Base-by-base conservation (phyloP, 1,140 invertebrate genomes). In the Grapholita molesta region DNA sequence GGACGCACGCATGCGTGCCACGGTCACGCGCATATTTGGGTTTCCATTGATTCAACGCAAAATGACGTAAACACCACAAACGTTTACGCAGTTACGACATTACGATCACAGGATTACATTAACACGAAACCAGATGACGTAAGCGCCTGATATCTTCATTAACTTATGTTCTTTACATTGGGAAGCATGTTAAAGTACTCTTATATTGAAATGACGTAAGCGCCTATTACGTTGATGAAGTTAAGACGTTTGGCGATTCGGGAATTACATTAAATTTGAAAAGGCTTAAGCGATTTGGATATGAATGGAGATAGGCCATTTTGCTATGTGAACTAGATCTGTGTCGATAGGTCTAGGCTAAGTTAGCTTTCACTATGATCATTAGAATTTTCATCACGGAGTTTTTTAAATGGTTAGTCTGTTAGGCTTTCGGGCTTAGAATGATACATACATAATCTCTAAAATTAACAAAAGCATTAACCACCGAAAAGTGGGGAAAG, bases 371-470 rank as follows among this genome's bases (percentile, higher is more conserved):
- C 38, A 42, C 38, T 42, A 4, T 11, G 11, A 32, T 42, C n/a
- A 42, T 12, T 42, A 15, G 38, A 35, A 35, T 42, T 42, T 42
- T 15, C n/a, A 42, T n/a, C 12, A 15, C 35, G 9, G n/a, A 11
- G 3, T 3, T 15, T 42, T n/a, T 42, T 15, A 15, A 42, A 18
- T 12, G 5, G 35, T 3, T 33, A 9, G 6, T 33, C 3, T 11
- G 6, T 6, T 12, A n/a, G 33, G 18, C 71, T 21, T 66, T 28
- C 5, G 28, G 28, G 66, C 69, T 73, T 64, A 93, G 5, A 98
- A 85, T 1, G 98, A 79, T 89, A 98, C 98, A 82, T 98, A 97
- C 0, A 98, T 7, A 88, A 70, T 24, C 85, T 84, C 73, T 84
- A 76, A 24, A 92, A 84, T 67, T 30, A 7, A 7, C n/a, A n/a